These are phyloP conservation scores for Notoglanidium macrostoma DNA, from an alignment of 2,797 vertebrate species.

Conservation along the genomic window DNA sequence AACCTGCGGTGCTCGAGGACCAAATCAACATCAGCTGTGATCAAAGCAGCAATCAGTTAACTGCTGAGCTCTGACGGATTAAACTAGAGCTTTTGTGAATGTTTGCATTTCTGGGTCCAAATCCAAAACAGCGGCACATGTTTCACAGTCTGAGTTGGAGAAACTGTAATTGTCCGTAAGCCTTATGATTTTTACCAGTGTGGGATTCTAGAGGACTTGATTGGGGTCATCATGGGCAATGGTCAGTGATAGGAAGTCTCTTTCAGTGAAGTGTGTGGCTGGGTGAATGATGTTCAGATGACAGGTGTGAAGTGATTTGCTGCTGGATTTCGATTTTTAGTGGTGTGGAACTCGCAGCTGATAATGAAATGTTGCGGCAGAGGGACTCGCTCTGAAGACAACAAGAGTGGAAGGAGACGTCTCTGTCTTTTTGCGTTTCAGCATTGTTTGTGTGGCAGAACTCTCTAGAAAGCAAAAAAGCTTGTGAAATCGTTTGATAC, in stretches of 20 bases:
- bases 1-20: background rate
- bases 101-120: background rate
- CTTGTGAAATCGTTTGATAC: background rate
- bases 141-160: background rate
- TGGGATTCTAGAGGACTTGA: slow-evolving; percentile 11
- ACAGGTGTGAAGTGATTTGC: slow-evolving; percentile 15
- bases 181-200: slow-evolving; percentile 12
- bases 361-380: slow-evolving; percentile 60
- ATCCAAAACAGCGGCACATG: background rate
- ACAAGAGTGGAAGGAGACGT: background rate
- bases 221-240: slow-evolving; percentile 38
- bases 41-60: slow-evolving; percentile 20
- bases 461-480: background rate
- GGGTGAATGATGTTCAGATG: slow-evolving; percentile 24
- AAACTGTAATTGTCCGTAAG: background rate
- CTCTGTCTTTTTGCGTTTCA: background rate
- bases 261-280: slow-evolving; percentile 6
- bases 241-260: slow-evolving; percentile 6
- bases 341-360: slow-evolving; percentile 19
- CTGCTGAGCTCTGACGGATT: background rate
- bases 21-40: slow-evolving; percentile 7
- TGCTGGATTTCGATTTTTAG: slow-evolving; percentile 12
- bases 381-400: background rate
- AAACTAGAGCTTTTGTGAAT: background rate
- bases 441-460: background rate